These are phyloP conservation scores for Oscheius myriophilus DNA, from an alignment of 2,888 invertebrate genomes.

Conservation along the genomic window DNA sequence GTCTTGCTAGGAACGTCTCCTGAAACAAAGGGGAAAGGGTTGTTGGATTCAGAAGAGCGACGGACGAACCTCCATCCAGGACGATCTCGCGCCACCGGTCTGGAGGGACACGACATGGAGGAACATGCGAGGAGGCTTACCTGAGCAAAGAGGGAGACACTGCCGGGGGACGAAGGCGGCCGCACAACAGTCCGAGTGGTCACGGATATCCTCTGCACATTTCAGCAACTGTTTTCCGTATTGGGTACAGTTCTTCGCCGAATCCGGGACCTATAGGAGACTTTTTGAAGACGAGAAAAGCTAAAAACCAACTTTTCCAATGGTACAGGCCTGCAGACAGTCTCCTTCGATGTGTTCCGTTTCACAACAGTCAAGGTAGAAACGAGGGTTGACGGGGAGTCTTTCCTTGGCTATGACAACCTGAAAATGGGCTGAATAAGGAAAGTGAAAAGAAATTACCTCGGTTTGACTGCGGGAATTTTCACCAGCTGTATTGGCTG, in stretches of 20 bases:
- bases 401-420: constrained; percentile 36
- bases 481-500: constrained; percentile 24
- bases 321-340: constrained; percentile 48
- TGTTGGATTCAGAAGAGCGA: too few species aligned
- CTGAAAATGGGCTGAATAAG: constrained; percentile 21
- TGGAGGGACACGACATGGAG: not conserved
- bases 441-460: not conserved
- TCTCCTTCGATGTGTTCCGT: constrained; percentile 36
- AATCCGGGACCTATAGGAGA: constrained; percentile 3
- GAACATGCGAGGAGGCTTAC: constrained; percentile 28
- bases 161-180: constrained; percentile 35
- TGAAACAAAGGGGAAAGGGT: not conserved
- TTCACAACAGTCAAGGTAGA: constrained; percentile 46
- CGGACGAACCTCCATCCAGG: too few species aligned
- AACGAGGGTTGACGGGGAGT: constrained; percentile 43
- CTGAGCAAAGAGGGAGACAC: constrained; percentile 54
- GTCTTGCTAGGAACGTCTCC: constrained; percentile 10
- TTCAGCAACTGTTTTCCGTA: constrained; percentile 42
- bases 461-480: constrained; percentile 24
- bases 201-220: constrained; percentile 50
- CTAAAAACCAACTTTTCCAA: constrained; percentile 36
- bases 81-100: too few species aligned
- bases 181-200: constrained; percentile 56
- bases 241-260: constrained; percentile 36
- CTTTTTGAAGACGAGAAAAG: not conserved